These are phyloP conservation scores for Drosophila quinaria DNA, from an alignment of 2,888 invertebrate species.

Conservation along the genomic window DNA sequence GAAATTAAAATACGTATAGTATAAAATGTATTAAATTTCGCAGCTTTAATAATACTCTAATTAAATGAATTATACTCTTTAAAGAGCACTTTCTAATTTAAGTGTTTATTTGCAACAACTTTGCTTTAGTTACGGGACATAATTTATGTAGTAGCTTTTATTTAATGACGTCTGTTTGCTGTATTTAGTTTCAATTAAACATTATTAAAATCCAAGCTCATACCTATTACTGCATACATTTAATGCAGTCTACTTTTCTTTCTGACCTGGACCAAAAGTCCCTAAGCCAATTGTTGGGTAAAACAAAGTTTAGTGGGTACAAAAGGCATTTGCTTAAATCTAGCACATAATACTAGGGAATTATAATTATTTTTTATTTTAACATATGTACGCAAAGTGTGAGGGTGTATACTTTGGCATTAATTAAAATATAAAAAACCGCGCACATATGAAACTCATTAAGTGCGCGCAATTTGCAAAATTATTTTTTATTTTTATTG, in stretches of 20 bases:
- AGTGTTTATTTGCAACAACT: background rate
- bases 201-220: background rate
- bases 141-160: background rate
- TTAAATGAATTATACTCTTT: background rate
- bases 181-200: slow-evolving; percentile 3
- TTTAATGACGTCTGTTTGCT: background rate
- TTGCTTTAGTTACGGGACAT: background rate
- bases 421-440: slow-evolving; percentile 62
- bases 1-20: background rate
- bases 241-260: background rate
- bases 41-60: background rate
- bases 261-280: slow-evolving; percentile 4
- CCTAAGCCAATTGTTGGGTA: slow-evolving; percentile 14
- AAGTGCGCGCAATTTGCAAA: slow-evolving; percentile 67
- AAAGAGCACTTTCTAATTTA: background rate
- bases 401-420: slow-evolving; percentile 41
- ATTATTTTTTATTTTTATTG: slow-evolving; percentile 78
- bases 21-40: background rate
- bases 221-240: background rate
- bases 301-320: slow-evolving; percentile 10
- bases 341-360: slow-evolving; percentile 26
- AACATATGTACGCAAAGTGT: slow-evolving; percentile 7
- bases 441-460: slow-evolving; percentile 67
- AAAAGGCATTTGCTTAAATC: slow-evolving; percentile 28
- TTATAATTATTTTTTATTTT: slow-evolving; percentile 42